Evolutionary conservation across 1,140 invertebrate species (phyloP).

Genomic region (Drosophila varians): DNA sequence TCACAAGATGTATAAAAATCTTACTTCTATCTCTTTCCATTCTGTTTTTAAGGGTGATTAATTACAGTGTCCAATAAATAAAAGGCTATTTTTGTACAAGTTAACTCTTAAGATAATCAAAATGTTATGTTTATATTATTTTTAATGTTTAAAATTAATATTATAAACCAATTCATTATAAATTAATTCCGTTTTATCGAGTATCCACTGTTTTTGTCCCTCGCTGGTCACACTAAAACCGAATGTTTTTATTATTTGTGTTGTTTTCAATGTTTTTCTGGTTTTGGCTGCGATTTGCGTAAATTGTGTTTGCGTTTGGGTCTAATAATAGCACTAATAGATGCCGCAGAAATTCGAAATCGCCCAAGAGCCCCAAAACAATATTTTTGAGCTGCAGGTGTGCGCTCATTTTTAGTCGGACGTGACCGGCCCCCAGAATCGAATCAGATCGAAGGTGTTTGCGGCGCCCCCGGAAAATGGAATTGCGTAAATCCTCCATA

Average conservation of each 20-base stretch:
- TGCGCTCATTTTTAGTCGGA: constrained; percentile 37
- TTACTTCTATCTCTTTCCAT: constrained; percentile 11
- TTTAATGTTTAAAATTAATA: not conserved
- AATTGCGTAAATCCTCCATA: not conserved
- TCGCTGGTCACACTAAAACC: not conserved
- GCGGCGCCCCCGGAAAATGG: not conserved
- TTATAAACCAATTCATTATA: not conserved
- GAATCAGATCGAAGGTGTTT: constrained; percentile 12
- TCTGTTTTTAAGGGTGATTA: not conserved
- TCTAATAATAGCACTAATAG: constrained; percentile 56
- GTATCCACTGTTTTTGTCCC: not conserved
- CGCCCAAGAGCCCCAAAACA: constrained; percentile 34
- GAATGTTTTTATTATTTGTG: constrained; percentile 9
- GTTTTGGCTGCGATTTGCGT: constrained; percentile 54
- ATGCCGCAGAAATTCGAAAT: constrained; percentile 69
- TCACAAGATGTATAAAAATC: too few relatives aligned
- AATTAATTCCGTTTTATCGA: not conserved
- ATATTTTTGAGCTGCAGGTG: constrained; percentile 65
- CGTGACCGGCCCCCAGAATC: constrained; percentile 42
- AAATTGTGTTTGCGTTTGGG: constrained; percentile 54
- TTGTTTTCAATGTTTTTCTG: constrained; percentile 19
- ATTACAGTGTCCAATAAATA: not conserved
- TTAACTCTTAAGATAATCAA: too few relatives aligned
- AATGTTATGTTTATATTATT: too few relatives aligned
- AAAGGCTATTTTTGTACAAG: not conserved